These are phyloP conservation scores for Mus caroli DNA, from an alignment of 2,797 vertebrate species.

Conservation along the genomic window DNA sequence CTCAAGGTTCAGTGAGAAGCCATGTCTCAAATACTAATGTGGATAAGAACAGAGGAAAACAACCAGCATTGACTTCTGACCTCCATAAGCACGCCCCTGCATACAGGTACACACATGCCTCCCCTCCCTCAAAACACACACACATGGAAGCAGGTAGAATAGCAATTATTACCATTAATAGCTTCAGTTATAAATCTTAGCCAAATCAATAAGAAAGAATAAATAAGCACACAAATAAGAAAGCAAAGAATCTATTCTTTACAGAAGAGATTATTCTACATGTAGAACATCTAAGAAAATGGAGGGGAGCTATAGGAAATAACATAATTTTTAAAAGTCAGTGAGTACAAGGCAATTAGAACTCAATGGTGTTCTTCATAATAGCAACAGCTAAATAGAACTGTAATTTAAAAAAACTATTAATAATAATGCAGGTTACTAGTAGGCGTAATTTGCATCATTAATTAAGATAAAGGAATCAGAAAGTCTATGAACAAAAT, in stretches of 20 bases:
- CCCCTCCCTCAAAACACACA: not conserved
- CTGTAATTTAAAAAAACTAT: not conserved
- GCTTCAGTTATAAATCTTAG: not conserved
- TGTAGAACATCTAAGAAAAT: not conserved
- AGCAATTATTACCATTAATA: not conserved
- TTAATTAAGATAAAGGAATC: not conserved
- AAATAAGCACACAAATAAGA: not conserved
- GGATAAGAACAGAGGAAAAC: not conserved
- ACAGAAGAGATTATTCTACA: not conserved
- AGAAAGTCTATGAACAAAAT: constrained; percentile 6
- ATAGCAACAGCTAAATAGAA: constrained; percentile 12
- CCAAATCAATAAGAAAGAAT: not conserved
- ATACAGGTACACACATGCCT: not conserved
- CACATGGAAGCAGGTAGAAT: not conserved
- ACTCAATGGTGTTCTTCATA: not conserved
- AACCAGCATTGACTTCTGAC: not conserved
- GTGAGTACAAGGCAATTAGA: not conserved
- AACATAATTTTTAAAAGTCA: not conserved
- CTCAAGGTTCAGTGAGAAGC: not conserved
- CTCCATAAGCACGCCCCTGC: not conserved
- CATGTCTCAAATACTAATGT: not conserved
- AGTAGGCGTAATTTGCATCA: not conserved
- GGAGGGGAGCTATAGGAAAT: not conserved
- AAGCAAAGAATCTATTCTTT: not conserved
- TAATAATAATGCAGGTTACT: not conserved